A percentile compares a stretch with the other conserved stretches of the same genome.
Conservation (phyloP, 2,888 invertebrate species). For the Macrosiphum euphorbiae region DNA sequence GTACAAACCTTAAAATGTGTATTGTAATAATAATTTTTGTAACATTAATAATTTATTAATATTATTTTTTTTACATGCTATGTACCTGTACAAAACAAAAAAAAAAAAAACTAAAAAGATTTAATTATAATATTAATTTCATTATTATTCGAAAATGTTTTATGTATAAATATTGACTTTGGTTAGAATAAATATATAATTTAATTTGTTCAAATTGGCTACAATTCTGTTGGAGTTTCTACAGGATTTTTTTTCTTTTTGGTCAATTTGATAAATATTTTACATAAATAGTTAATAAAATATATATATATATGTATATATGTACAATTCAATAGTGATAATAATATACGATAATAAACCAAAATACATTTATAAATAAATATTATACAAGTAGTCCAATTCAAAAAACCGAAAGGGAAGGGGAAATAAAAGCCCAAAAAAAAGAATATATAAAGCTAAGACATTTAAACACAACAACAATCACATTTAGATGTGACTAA, state of each 20-base stretch:
- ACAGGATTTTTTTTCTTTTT: constrained; percentile 56
- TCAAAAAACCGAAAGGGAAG: constrained; percentile 39
- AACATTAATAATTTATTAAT: constrained; percentile 63
- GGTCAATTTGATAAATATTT: constrained; percentile 63
- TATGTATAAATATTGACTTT: constrained; percentile 64
- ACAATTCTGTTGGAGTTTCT: constrained; percentile 56
- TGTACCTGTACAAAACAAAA: constrained; percentile 62
- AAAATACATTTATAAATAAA: constrained; percentile 62
- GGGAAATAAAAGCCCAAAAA: constrained; percentile 53
- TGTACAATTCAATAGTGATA: constrained; percentile 63
- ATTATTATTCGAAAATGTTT: constrained; percentile 52
- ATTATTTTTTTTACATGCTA: constrained; percentile 62
- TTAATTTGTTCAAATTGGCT: constrained; percentile 65
- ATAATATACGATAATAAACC: constrained; percentile 59
- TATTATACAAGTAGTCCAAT: constrained; percentile 48
- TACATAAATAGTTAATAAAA: constrained; percentile 64
- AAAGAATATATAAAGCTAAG: constrained; percentile 53
- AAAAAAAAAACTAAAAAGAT: constrained; percentile 50
- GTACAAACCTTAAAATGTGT: constrained; percentile 63
- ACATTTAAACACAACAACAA: constrained; percentile 56
- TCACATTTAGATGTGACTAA: constrained; percentile 56
- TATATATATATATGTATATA: constrained; percentile 59
- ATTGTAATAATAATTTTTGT: constrained; percentile 62
- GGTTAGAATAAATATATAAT: constrained; percentile 62
- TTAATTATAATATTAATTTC: constrained; percentile 52